These are phyloP conservation scores for Neotragus pygmaeus DNA, from an alignment of 2,113 vertebrate species.

Conservation along the genomic window DNA sequence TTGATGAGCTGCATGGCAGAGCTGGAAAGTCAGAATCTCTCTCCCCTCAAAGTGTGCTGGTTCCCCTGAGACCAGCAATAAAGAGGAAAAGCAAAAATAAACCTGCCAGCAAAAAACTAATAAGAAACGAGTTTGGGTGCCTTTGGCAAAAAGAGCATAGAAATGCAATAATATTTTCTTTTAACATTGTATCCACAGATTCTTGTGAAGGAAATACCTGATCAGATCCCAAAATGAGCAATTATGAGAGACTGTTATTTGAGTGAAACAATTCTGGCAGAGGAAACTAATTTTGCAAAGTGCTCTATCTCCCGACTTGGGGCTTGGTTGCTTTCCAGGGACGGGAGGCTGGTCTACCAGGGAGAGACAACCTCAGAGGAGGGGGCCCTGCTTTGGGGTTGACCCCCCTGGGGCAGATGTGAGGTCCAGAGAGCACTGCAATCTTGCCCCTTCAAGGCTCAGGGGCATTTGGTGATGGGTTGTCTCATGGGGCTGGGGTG, in stretches of 20 bases:
- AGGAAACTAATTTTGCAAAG: background rate
- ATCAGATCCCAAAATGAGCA: conserved; percentile 6
- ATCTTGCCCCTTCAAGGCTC: background rate
- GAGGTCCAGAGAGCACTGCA: background rate
- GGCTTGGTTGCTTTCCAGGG: background rate
- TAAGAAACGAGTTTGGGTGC: background rate
- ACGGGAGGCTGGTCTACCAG: background rate
- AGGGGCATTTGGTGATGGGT: background rate
- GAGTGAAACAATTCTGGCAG: background rate
- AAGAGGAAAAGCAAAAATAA: background rate
- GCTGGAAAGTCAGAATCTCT: background rate
- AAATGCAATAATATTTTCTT: background rate
- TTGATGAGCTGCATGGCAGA: background rate
- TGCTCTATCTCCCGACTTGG: background rate
- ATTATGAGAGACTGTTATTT: background rate
- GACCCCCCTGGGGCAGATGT: background rate
- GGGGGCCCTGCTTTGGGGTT: background rate
- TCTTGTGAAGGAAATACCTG: conserved; percentile 7
- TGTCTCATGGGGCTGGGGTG: background rate
- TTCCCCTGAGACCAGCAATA: background rate
- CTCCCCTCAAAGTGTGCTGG: background rate
- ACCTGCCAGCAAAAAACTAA: background rate
- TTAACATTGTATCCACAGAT: background rate
- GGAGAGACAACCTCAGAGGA: background rate
- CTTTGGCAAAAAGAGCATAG: background rate